Conservation (phyloP, 2,888 invertebrate species). For the Machimus atricapillus region DNA sequence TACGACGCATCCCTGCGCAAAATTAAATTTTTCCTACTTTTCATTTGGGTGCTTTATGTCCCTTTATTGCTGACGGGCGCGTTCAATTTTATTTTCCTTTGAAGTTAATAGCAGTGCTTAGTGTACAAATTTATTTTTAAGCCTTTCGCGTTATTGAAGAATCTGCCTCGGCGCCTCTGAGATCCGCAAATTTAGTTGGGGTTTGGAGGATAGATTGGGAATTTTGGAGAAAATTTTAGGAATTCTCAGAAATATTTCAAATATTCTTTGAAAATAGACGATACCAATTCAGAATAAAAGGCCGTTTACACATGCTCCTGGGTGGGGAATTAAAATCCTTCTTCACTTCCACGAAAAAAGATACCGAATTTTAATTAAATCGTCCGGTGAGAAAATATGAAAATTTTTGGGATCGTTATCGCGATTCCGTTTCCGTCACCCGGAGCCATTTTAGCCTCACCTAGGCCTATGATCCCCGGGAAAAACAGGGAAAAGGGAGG, state of each 20-base stretch:
- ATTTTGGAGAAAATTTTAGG: not conserved
- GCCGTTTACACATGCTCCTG: not conserved
- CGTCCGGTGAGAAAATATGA: constrained; percentile 9
- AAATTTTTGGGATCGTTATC: constrained; percentile 30
- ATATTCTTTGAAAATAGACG: not conserved
- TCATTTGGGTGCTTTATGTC: constrained; percentile 31
- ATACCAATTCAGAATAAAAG: too few relatives aligned
- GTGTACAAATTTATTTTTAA: constrained; percentile 19
- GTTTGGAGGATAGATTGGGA: not conserved
- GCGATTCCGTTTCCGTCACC: not conserved
- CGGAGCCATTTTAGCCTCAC: not conserved
- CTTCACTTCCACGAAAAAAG: not conserved
- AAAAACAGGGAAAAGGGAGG: not conserved
- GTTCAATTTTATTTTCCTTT: constrained; percentile 29
- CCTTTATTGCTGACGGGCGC: constrained; percentile 30
- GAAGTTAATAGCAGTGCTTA: constrained; percentile 38
- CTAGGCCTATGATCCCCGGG: not conserved
- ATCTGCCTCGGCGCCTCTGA: not conserved
- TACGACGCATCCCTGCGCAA: not conserved
- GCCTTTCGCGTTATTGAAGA: not conserved
- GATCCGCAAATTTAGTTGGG: not conserved
- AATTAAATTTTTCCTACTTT: constrained; percentile 38
- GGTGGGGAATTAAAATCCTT: not conserved
- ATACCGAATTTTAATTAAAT: constrained; percentile 26
- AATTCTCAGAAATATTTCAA: constrained; percentile 17